Evolutionary conservation across 2,888 invertebrate genomes (phyloP).

Genomic region (Drosophila tanythrix): DNA sequence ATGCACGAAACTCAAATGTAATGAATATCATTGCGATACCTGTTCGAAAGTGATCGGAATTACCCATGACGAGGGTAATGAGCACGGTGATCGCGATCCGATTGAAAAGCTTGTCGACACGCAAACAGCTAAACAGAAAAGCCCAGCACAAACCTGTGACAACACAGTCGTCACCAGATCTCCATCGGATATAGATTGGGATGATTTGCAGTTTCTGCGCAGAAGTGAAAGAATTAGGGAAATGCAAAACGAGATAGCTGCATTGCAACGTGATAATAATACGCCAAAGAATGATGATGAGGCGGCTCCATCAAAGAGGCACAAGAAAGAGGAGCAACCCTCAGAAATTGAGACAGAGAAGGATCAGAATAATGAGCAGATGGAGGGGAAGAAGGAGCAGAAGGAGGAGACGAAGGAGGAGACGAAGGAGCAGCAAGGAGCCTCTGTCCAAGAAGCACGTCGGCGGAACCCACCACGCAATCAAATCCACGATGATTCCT

Average conservation of each 20-base stretch:
- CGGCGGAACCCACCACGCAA: neutral
- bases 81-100: neutral
- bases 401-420: neutral
- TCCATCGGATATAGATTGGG: neutral
- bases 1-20: neutral
- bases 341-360: neutral
- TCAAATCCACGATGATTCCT: slow-evolving; percentile 31
- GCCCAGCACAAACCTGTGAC: neutral
- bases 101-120: neutral
- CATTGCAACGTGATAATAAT: neutral
- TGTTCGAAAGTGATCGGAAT: neutral
- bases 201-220: neutral
- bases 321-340: neutral
- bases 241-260: too few species aligned
- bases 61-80: neutral
- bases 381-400: too few species aligned
- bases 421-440: neutral
- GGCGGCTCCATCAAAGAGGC: neutral
- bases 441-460: neutral
- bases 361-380: too few species aligned
- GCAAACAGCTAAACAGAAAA: neutral
- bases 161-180: neutral
- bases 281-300: neutral
- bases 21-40: slow-evolving; percentile 37
- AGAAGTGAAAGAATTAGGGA: neutral